Evolutionary conservation across 2,113 vertebrate species (phyloP).

Genomic region (Salvator merianae): DNA sequence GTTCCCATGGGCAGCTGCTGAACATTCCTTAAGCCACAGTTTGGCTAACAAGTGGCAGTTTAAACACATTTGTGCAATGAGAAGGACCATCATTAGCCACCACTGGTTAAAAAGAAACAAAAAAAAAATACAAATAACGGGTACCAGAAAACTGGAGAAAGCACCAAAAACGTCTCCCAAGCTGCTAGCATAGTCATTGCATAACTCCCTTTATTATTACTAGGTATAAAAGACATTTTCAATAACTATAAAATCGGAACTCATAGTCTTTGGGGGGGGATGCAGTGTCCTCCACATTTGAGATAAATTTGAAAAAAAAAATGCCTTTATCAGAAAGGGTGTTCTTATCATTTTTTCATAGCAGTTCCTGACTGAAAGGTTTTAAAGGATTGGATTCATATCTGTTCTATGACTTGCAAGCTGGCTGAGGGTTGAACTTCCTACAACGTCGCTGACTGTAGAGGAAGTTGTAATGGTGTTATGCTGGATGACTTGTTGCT

Average conservation of each 20-base stretch:
- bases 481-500: conserved; percentile 99
- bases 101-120: conserved; percentile 70
- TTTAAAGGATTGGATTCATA: conserved; percentile 97
- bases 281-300: conserved; percentile 85
- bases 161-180: conserved; percentile 81
- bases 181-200: conserved; percentile 84
- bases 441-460: conserved; percentile 85
- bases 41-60: conserved; percentile 71
- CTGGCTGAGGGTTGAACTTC: conserved; percentile 87
- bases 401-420: conserved; percentile 94
- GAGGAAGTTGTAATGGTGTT: conserved; percentile 99
- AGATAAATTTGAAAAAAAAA: conserved; percentile 73
- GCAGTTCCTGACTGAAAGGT: conserved; percentile 68
- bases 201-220: conserved; percentile 84
- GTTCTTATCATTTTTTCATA: conserved; percentile 66
- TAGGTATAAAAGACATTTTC: conserved; percentile 83
- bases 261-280: conserved; percentile 83
- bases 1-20: conserved; percentile 59
- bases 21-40: conserved; percentile 64
- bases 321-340: conserved; percentile 76
- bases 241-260: conserved; percentile 90
- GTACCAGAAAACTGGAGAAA: conserved; percentile 86
- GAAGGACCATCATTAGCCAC: conserved; percentile 78
- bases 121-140: conserved; percentile 77
- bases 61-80: conserved; percentile 65